Percentiles rank a stretch among this genome's conserved stretches.
phyloP scores from a whole-genome alignment of 2,888 invertebrate genomes.

The Epinotia ramella region DNA sequence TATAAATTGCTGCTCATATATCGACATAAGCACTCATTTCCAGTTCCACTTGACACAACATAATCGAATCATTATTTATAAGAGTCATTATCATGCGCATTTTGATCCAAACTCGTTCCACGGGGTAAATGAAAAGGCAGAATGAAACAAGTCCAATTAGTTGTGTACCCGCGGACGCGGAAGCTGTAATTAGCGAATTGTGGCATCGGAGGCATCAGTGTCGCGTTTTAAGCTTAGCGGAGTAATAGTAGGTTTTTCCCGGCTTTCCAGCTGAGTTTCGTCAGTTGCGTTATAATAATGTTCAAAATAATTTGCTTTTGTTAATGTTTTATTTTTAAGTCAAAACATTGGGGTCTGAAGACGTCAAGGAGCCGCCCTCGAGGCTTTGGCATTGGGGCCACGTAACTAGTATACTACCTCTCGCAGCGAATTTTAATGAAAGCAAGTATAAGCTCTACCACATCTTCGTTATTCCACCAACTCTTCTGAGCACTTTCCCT shows the following conservation, averaged over 20 bases:
- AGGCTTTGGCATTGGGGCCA: too few relatives aligned
- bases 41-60: slow-evolving; percentile 15
- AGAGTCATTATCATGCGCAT: slow-evolving; percentile 34
- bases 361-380: too few relatives aligned
- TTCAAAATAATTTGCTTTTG: neutral
- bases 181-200: slow-evolving; percentile 58
- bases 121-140: slow-evolving; percentile 47
- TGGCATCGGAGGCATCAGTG: slow-evolving; percentile 45
- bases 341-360: too few relatives aligned
- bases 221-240: slow-evolving; percentile 20
- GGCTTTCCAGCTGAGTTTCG: slow-evolving; percentile 42
- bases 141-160: slow-evolving; percentile 54
- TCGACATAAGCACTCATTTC: neutral
- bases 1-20: neutral
- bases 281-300: neutral
- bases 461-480: too few relatives aligned
- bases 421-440: too few relatives aligned
- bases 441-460: too few relatives aligned
- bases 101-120: slow-evolving; percentile 38
- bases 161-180: slow-evolving; percentile 50
- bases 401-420: too few relatives aligned
- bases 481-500: too few relatives aligned
- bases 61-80: slow-evolving; percentile 41
- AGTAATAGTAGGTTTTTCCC: neutral
- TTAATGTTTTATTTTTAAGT: neutral